A percentile compares a stretch with the other conserved stretches of the same genome.
Evolutionary conservation across 2,113 vertebrate species (phyloP).

Genomic region (Scomber scombrus): DNA sequence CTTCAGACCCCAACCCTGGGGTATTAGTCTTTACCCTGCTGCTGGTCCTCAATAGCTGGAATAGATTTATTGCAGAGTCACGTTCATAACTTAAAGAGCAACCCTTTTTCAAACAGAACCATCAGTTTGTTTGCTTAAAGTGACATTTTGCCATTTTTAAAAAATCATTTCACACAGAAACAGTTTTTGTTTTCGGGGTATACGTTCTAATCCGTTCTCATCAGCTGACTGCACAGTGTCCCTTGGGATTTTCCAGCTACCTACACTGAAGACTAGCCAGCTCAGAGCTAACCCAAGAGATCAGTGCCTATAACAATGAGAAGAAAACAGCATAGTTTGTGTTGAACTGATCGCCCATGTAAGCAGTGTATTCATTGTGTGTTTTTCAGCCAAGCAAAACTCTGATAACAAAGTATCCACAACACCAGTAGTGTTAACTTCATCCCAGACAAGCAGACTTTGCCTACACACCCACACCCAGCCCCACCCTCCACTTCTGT

Average conservation of each 20-base stretch:
- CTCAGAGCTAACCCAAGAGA: not conserved
- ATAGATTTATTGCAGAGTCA: no score
- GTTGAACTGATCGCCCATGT: no score
- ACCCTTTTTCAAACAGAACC: not conserved
- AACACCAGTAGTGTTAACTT: not conserved
- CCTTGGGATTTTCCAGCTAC: conserved; percentile 2
- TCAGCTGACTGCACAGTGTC: conserved; percentile 17
- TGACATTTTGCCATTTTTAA: not conserved
- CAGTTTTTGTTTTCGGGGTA: not conserved
- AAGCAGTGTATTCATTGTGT: no score
- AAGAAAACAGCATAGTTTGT: not conserved
- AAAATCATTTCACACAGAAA: no score
- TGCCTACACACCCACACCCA: not conserved
- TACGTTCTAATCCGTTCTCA: not conserved
- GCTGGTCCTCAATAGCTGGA: not conserved
- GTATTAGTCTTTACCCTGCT: not conserved
- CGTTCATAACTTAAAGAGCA: not conserved
- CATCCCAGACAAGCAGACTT: not conserved
- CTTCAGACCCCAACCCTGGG: not conserved
- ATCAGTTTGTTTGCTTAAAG: not conserved
- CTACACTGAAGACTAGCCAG: not conserved
- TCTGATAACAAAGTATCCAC: not conserved
- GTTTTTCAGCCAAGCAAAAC: no score
- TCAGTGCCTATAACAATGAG: not conserved
- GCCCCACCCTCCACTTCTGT: not conserved